Percentiles rank a stretch among this genome's conserved stretches.
phyloP scores from a whole-genome alignment of 2,888 invertebrate species.

The Pheosia gnoma region DNA sequence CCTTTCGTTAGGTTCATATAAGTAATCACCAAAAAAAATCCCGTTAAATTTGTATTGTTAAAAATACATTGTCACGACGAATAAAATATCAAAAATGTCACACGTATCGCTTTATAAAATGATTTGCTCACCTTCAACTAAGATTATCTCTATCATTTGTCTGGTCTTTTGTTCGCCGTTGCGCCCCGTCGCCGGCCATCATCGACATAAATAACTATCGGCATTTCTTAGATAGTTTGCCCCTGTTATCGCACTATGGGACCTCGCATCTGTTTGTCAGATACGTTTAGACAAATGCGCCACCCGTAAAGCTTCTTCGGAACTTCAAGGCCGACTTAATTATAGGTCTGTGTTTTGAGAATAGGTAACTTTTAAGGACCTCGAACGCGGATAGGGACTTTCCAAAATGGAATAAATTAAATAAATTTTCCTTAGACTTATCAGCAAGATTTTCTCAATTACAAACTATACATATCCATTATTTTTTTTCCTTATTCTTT shows the following conservation, averaged over 20 bases:
- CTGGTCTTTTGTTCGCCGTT: slow-evolving; percentile 71
- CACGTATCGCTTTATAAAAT: slow-evolving; percentile 38
- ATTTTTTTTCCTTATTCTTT: too few species aligned
- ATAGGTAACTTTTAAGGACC: slow-evolving; percentile 25
- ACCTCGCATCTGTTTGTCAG: slow-evolving; percentile 78
- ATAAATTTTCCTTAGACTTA: too few species aligned
- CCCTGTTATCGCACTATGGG: slow-evolving; percentile 69
- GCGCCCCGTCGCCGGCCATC: slow-evolving; percentile 59
- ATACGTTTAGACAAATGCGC: slow-evolving; percentile 66
- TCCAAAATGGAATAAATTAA: too few species aligned
- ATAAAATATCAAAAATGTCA: slow-evolving; percentile 15
- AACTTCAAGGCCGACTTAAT: slow-evolving; percentile 45
- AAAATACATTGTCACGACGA: background rate
- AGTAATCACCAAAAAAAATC: background rate
- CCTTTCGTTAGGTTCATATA: background rate
- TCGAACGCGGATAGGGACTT: too few species aligned
- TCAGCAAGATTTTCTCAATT: too few species aligned
- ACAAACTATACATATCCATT: too few species aligned
- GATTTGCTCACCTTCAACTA: slow-evolving; percentile 52
- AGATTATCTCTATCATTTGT: slow-evolving; percentile 79
- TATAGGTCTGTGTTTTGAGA: slow-evolving; percentile 48
- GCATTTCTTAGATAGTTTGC: slow-evolving; percentile 72
- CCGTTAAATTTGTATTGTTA: background rate
- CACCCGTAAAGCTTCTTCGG: slow-evolving; percentile 70
- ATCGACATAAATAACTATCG: slow-evolving; percentile 78